Percentiles rank a stretch among this genome's conserved stretches.
phyloP scores from a whole-genome alignment of 2,888 invertebrate genomes.

The Scrobipalpa costella region DNA sequence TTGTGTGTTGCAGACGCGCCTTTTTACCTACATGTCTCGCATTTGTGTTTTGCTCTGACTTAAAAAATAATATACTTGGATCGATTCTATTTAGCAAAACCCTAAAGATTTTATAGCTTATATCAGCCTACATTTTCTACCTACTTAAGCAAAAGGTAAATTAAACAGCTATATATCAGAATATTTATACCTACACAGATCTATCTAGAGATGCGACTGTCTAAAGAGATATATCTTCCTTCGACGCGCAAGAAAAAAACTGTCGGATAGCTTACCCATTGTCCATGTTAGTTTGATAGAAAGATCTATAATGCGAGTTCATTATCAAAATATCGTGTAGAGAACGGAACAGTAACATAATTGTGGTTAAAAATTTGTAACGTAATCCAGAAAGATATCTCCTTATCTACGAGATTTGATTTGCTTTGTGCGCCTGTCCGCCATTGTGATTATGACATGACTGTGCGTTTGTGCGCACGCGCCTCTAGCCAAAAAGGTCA shows the following conservation, averaged over 20 bases:
- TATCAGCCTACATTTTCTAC: too few species aligned
- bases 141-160: too few species aligned
- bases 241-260: slow-evolving; percentile 8
- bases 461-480: slow-evolving; percentile 74
- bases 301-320: slow-evolving; percentile 57
- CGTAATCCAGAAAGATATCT: slow-evolving; percentile 76
- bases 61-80: too few species aligned
- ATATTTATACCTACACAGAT: neutral
- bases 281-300: slow-evolving; percentile 25
- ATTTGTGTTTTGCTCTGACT: too few species aligned
- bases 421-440: slow-evolving; percentile 69
- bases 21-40: too few species aligned
- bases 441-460: slow-evolving; percentile 73
- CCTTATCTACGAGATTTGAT: slow-evolving; percentile 69
- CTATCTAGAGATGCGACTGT: neutral
- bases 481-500: slow-evolving; percentile 62
- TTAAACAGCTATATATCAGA: neutral
- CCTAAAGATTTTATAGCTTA: too few species aligned
- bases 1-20: too few species aligned
- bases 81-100: too few species aligned
- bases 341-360: slow-evolving; percentile 64
- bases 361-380: slow-evolving; percentile 73
- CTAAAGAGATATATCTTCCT: slow-evolving; percentile 6
- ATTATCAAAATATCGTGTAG: slow-evolving; percentile 59
- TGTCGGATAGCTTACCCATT: slow-evolving; percentile 12